These are phyloP conservation scores for Lemur catta DNA, from an alignment of 2,797 vertebrate genomes.

Conservation along the genomic window DNA sequence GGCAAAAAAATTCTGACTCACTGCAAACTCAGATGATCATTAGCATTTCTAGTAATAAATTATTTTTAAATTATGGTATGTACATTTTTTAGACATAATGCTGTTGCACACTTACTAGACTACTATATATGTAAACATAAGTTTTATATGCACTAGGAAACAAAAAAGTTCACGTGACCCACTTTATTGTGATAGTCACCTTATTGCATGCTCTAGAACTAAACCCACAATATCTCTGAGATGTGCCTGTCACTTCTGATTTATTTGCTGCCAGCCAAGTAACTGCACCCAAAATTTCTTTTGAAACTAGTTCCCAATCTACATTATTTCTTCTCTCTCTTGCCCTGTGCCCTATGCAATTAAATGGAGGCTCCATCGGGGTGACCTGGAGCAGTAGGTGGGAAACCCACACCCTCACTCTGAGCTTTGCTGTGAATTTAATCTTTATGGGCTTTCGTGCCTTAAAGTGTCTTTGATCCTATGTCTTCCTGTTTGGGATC, in stretches of 20 bases:
- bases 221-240: not conserved
- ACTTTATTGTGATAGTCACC: not conserved
- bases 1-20: not conserved
- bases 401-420: not conserved
- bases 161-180: not conserved
- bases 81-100: not conserved
- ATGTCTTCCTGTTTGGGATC: not conserved
- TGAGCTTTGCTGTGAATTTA: not conserved
- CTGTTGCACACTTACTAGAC: not conserved
- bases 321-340: not conserved
- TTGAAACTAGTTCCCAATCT: not conserved
- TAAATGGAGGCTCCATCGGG: not conserved
- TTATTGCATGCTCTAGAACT: not conserved
- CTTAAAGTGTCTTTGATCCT: not conserved
- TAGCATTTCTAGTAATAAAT: not conserved
- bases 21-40: not conserved
- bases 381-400: not conserved
- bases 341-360: accelerated
- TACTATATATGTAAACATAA: not conserved
- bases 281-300: not conserved
- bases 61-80: not conserved
- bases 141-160: not conserved
- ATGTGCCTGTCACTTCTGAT: too few relatives aligned
- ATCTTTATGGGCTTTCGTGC: not conserved
- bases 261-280: not conserved